Base-by-base conservation (phyloP, 2,113 vertebrate species). In the Phrynocephalus versicolor region DNA sequence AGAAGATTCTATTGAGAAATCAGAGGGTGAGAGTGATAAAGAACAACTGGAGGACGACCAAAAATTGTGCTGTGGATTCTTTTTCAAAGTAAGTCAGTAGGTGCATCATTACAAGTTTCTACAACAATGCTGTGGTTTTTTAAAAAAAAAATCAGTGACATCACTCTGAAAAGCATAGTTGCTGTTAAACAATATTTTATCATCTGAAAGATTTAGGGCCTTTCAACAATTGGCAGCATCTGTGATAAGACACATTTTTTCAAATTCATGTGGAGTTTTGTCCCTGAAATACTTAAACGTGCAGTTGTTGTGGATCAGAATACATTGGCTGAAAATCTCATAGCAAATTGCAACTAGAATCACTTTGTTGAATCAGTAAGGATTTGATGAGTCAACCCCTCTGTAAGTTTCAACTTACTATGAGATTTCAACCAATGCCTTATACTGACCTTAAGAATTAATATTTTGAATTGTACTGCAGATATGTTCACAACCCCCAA, bases 31-130 rank as follows among this genome's bases (percentile, higher is more conserved):
- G 83, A 95, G 94, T 91, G 96, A 91, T 58, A 93, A 90, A 90
- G 98, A 99, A 58, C 96, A 93, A 45, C 85, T 91, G 57, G 97
- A 98, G n/a, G 97, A 98, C 35, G 97, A 99, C 37, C 98, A 98
- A 94, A 99, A 97, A 94, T 96, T 97, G 55, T 98, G 97, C 93
- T 97, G 96, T 88, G 98, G 99, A 73, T 99, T 99, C 96, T 99
- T 99, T 92, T 99, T 99, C 86, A 99, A 99, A 97, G 99, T 99
- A 94, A 89, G 92, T 88, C 75, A 81, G 62, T 15, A 15, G 30
- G 27, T 70, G 27, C 14, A 79, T 71, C 27, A 60, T 33, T 3
- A 60, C 19, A 75, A 37, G 41, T 84, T 84, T 57, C 73, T 65
- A 64, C 30, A 57, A 27, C 9, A 57, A 55, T 23, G 2, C 27